phyloP scores from a whole-genome alignment of 2,113 vertebrate genomes.

The Hemiscyllium ocellatum region DNA sequence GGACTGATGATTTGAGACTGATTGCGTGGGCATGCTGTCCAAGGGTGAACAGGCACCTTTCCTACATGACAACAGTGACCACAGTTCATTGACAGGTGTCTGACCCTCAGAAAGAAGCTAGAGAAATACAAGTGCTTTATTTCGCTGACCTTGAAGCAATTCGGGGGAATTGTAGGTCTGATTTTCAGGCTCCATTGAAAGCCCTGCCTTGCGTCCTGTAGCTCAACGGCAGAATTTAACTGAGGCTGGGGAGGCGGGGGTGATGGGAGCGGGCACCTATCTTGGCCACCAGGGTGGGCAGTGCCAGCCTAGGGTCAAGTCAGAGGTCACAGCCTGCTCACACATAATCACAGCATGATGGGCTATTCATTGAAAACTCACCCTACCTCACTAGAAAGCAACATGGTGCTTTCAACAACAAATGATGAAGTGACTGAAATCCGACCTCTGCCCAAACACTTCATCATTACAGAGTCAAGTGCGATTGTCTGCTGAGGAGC shows the following conservation, averaged over 20 bases:
- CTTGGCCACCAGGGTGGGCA: no score
- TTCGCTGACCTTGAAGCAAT: no score
- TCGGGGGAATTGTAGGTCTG: background rate
- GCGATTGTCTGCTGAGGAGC: background rate
- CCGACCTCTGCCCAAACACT: background rate
- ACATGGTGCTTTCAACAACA: background rate
- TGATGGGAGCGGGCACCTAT: background rate
- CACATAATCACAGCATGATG: background rate
- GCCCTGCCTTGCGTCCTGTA: background rate
- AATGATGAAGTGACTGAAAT: background rate
- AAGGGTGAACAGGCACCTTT: background rate
- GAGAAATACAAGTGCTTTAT: background rate
- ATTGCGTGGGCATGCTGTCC: background rate
- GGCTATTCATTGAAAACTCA: background rate
- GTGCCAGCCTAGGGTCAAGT: background rate
- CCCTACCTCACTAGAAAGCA: background rate
- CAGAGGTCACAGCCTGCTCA: background rate
- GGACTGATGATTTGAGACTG: background rate
- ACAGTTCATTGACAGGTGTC: background rate
- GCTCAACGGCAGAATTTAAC: background rate
- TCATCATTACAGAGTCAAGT: background rate
- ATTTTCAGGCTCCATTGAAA: no score
- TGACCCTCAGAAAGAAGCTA: background rate
- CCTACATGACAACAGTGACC: background rate
- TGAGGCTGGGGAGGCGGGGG: background rate